Evolutionary conservation across 2,888 invertebrate species (phyloP), one percentile per base, ranked within the genome.

Genomic region (Ectropis crepuscularia): DNA sequence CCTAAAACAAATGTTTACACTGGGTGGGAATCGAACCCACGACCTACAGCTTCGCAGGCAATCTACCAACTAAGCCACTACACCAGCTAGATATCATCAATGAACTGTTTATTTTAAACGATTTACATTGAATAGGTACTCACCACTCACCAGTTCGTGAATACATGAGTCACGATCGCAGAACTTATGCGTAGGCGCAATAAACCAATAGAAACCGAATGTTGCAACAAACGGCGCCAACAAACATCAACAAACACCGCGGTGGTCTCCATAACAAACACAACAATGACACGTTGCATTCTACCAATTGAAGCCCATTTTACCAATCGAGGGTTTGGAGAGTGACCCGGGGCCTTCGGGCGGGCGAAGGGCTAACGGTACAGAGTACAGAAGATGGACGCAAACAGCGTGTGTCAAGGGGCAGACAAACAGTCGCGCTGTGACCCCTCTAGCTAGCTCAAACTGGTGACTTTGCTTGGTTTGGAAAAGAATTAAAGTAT

Each of bases 331-430:
- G 28, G 12, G 46, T 37, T 42, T 51, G 61, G 49, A 50, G 65
- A 73, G 74, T 72, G 74, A 75, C 63, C 60, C 48, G 16, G n/a
- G 7, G 51, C 37, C 47, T 53, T 10, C 48, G 48, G 51, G 63
- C 73, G 82, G 79, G 79, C 81, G 50, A 73, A 50, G 71, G 67
- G 72, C 79, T 78, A 63, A 57, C 61, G 61, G 53, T 59, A 41
- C 39, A 82, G 85, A 28, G 16, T 28, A 28, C 16, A 28, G 86
- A 90, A 90, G 89, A 82, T 83, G 68, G 80, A 83, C 79, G 83
- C 74, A 90, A 90, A 90, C 82, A 89, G 74, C 80, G 72, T 79
- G 79, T 85, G 85, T 83, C 86, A 85, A 85, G 81, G 75, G 78
- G 77, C 79, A 76, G 66, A 82, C 81, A 85, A 82, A 87, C 81